Conservation (phyloP, 1,140 invertebrate genomes). For the Papilio helenus region DNA sequence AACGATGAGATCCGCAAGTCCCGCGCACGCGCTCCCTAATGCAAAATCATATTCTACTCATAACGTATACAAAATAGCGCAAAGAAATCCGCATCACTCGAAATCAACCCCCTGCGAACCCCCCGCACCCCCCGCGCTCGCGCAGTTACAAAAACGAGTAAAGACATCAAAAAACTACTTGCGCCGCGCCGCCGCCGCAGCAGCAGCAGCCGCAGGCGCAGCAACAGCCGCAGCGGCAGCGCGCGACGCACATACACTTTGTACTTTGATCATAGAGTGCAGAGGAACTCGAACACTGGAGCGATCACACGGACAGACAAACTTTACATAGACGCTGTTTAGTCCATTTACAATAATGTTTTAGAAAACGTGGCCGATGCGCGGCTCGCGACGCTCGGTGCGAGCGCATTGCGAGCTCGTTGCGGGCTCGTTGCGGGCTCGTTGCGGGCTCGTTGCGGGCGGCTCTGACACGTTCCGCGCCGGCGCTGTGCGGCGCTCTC, state of each 20-base stretch:
- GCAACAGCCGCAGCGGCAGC: background rate
- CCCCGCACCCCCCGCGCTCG: background rate
- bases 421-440: background rate
- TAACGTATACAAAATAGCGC: slow-evolving; percentile 20
- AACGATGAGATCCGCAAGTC: background rate
- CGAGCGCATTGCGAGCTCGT: too few species aligned
- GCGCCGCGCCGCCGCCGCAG: too few species aligned
- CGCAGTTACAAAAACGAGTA: slow-evolving; percentile 59
- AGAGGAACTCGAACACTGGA: slow-evolving; percentile 59
- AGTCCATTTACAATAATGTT: background rate
- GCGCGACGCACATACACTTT: slow-evolving; percentile 53
- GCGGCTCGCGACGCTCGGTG: too few species aligned
- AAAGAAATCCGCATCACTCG: slow-evolving; percentile 38
- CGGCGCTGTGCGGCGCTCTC: too few species aligned
- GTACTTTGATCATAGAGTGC: slow-evolving; percentile 76
- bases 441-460: background rate
- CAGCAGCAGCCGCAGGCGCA: too few species aligned
- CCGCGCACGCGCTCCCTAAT: background rate
- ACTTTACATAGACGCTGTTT: slow-evolving; percentile 4
- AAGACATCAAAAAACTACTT: slow-evolving; percentile 69
- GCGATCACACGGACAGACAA: slow-evolving; percentile 39
- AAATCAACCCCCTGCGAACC: background rate
- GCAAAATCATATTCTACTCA: background rate
- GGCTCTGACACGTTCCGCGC: background rate
- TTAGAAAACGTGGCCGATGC: background rate